Percentiles rank a stretch among this genome's conserved stretches.
phyloP scores from a whole-genome alignment of 2,888 invertebrate species.

The Galerucella pusilla region DNA sequence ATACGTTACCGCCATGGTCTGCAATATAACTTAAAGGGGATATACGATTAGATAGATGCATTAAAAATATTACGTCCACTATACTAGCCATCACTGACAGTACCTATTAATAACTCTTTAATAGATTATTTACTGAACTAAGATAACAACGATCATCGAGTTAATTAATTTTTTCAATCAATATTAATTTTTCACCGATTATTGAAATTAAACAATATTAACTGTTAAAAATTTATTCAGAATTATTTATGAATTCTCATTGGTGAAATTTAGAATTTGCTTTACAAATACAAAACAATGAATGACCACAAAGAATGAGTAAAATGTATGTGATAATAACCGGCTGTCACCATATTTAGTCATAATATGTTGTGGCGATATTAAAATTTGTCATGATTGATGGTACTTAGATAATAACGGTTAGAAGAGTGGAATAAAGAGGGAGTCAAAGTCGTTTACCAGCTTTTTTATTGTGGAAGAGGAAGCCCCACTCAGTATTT shows the following conservation, averaged over 20 bases:
- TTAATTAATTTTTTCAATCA: too few species aligned
- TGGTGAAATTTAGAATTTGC: not conserved
- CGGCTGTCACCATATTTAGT: constrained; percentile 65
- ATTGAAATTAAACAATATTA: too few species aligned
- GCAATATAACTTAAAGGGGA: too few species aligned
- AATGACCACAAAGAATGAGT: constrained; percentile 9
- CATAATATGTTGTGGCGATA: constrained; percentile 65
- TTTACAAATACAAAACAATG: constrained; percentile 13
- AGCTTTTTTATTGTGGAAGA: constrained; percentile 52
- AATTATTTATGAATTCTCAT: not conserved
- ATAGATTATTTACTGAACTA: too few species aligned
- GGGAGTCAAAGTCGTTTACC: constrained; percentile 49
- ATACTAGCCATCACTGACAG: too few species aligned
- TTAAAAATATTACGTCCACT: too few species aligned
- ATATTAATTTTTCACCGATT: too few species aligned
- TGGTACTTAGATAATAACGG: constrained; percentile 64
- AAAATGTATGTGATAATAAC: constrained; percentile 50
- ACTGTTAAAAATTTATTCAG: too few species aligned
- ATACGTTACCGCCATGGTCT: too few species aligned
- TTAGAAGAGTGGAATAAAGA: constrained; percentile 55
- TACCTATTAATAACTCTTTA: too few species aligned
- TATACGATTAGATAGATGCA: too few species aligned
- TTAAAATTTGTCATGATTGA: constrained; percentile 67
- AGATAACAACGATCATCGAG: too few species aligned
- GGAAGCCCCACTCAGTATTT: constrained; percentile 37